Conservation (phyloP, 2,888 invertebrate genomes). For the Orthosia gracilis region DNA sequence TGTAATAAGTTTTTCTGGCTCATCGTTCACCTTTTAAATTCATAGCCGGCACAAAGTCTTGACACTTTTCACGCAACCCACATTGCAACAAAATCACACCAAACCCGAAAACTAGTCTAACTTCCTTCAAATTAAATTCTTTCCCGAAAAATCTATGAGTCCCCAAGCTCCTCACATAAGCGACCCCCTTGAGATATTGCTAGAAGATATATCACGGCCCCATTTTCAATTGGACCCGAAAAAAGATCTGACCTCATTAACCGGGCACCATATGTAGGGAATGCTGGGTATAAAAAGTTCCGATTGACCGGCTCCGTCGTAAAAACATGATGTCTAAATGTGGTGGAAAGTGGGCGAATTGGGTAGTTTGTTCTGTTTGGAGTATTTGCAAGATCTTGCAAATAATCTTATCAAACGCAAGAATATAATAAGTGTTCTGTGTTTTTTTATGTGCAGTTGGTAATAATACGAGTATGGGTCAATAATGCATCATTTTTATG, state of each 20-base stretch:
- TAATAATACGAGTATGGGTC: too few relatives aligned
- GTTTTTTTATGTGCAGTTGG: neutral
- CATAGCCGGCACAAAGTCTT: too few relatives aligned
- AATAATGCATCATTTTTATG: too few relatives aligned
- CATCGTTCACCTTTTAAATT: too few relatives aligned
- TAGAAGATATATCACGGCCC: constrained; percentile 59
- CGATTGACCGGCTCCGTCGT: constrained; percentile 56
- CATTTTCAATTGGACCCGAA: constrained; percentile 65
- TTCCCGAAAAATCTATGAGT: constrained; percentile 35
- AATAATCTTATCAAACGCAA: neutral
- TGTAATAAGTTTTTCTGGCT: too few relatives aligned
- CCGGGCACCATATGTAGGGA: constrained; percentile 58
- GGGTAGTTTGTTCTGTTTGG: constrained; percentile 17
- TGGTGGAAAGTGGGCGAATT: constrained; percentile 23
- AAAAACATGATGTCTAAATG: constrained; percentile 65
- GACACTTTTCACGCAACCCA: neutral
- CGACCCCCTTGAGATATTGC: constrained; percentile 59
- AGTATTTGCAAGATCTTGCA: neutral
- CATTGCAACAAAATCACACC: constrained; percentile 5
- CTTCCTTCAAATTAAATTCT: constrained; percentile 27
- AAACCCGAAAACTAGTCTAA: constrained; percentile 12
- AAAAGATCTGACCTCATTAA: constrained; percentile 66
- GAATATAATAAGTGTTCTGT: neutral
- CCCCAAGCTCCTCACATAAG: constrained; percentile 28
- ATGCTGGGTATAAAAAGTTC: constrained; percentile 58